Percentiles rank a stretch among this genome's conserved stretches.
These are phyloP conservation scores for Drosophila formosana DNA, from an alignment of 2,888 invertebrate genomes.

Conservation along the genomic window DNA sequence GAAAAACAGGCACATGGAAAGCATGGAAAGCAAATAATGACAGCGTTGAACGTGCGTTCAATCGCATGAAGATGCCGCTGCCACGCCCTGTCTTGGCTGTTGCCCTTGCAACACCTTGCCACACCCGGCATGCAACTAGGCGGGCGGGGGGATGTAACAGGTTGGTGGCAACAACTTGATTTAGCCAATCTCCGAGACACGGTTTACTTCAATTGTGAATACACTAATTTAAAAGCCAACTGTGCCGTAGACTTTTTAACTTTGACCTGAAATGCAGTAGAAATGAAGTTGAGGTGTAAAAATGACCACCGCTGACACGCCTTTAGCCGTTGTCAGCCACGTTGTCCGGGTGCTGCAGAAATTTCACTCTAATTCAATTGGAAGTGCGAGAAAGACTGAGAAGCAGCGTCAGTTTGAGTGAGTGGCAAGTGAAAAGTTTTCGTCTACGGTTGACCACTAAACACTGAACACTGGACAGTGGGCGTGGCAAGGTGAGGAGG, in stretches of 20 bases:
- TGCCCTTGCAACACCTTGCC: slow-evolving; percentile 38
- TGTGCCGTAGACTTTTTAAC: too few species aligned
- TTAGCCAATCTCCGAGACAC: too few species aligned
- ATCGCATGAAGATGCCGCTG: slow-evolving; percentile 11
- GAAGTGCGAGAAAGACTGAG: neutral
- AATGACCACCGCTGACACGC: too few species aligned
- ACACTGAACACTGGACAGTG: slow-evolving; percentile 17
- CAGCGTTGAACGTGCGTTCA: slow-evolving; percentile 18
- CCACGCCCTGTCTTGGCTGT: slow-evolving; percentile 35
- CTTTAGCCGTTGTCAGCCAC: slow-evolving; percentile 22
- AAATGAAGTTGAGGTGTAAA: too few species aligned
- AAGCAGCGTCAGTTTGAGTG: neutral
- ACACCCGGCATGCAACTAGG: too few species aligned
- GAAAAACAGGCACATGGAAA: neutral
- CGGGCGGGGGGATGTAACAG: too few species aligned
- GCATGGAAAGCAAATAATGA: slow-evolving; percentile 37
- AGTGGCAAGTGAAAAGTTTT: slow-evolving; percentile 43
- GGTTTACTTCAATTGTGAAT: too few species aligned
- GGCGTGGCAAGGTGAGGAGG: slow-evolving; percentile 17
- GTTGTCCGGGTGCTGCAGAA: slow-evolving; percentile 12
- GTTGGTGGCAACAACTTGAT: too few species aligned
- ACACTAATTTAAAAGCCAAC: too few species aligned
- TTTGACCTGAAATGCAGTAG: too few species aligned
- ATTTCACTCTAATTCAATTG: slow-evolving; percentile 36
- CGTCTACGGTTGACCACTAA: slow-evolving; percentile 38